Base-by-base conservation (phyloP, 2,888 invertebrate species). In the Agrochola litura region DNA sequence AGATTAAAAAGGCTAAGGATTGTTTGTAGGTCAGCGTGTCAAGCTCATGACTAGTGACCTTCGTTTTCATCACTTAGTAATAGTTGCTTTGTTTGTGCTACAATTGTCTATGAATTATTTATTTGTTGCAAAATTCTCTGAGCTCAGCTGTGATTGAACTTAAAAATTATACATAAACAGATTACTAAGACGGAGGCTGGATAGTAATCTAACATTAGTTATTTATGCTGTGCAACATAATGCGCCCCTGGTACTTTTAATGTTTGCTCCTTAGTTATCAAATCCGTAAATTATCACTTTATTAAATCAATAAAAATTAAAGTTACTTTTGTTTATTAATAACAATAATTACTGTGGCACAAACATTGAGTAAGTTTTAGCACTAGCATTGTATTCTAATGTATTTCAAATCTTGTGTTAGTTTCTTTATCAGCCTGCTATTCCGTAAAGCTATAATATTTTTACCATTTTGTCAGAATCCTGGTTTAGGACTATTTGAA, bases 1-100 rank as follows among this genome's bases (percentile, higher is more conserved):
- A 30, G 66, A 69, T 60, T 81, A 64, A 78, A 68, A 73, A 75
- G 65, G 77, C 82, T 85, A 75, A 76, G 56, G 63, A 77, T 79
- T 64, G 41, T 78, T 71, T 78, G 43, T 88, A 64, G 83, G 81
- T 86, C 79, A 86, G 68, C 52, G 25, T 81, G 81, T 78, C 77
- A 79, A 85, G 74, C 77, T 80, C 60, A 75, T 54, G 76, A 8
- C 16, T 46, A 46, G 60, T 4, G 52, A 80, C 77, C 80, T 86
- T 82, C 80, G 25, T 61, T 46, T 76, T 73, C 75, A 77, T 69
- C 69, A 75, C 54, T 73, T 16, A n/a, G n/a, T 71, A 69, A 70
- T 71, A 37, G 46, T 60, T 49, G 30, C 30, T 58, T 66, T 74
- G 63, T 71, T 56, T 67, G 46, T 52, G 49, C 16, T 70, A 71